Conservation (phyloP, 2,797 vertebrate species). For the Monodelphis domestica region DNA sequence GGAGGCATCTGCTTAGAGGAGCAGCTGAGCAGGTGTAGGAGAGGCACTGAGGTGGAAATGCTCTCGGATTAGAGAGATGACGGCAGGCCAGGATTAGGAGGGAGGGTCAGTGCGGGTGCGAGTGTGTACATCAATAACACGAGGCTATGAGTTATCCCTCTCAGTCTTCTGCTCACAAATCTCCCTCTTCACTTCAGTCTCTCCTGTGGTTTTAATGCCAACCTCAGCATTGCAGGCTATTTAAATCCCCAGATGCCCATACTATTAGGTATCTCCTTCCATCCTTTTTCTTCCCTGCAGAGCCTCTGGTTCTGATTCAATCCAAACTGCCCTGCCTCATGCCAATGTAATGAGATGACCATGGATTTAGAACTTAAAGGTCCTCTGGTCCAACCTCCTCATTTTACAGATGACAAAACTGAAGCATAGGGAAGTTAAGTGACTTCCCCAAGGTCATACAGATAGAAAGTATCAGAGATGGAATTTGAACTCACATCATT, state of each 20-base stretch:
- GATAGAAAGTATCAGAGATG: neutral
- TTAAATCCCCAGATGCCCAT: neutral
- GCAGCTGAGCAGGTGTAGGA: neutral
- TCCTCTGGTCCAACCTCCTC: neutral
- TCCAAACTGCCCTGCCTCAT: neutral
- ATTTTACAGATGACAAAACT: neutral
- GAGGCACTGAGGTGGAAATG: neutral
- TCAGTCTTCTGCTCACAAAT: neutral
- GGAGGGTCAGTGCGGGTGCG: neutral
- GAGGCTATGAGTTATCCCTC: neutral
- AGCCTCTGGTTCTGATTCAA: neutral
- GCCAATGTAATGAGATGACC: neutral
- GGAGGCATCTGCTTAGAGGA: neutral
- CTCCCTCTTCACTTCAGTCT: neutral
- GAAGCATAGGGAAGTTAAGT: neutral
- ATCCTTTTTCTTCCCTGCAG: neutral
- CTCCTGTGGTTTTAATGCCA: neutral
- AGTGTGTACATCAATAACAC: neutral
- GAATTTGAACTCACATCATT: neutral
- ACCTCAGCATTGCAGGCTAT: neutral
- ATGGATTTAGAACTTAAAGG: neutral
- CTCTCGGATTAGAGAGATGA: neutral
- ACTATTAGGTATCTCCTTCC: neutral
- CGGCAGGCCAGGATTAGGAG: neutral
- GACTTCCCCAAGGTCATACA: neutral